Evolutionary conservation across 2,797 vertebrate genomes (phyloP).

Genomic region (Falco rusticolus): DNA sequence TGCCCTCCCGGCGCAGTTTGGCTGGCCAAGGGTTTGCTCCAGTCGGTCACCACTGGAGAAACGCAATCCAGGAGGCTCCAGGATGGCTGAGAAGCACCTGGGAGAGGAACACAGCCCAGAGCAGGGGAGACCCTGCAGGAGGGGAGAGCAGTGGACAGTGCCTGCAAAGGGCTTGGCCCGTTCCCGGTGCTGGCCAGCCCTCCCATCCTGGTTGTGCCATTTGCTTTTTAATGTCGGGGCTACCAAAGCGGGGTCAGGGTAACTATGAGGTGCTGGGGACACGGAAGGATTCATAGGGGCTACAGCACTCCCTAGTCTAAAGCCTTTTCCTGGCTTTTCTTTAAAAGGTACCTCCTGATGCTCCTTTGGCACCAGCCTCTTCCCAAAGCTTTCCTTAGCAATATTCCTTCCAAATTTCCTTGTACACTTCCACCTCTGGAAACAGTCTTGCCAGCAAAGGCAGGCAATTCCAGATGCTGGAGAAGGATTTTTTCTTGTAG

Average conservation of each 20-base stretch:
- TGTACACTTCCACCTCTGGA: constrained; percentile 5
- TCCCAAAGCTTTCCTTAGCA: constrained; percentile 13
- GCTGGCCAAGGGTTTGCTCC: neutral
- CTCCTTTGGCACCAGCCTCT: neutral
- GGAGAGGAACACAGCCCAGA: neutral
- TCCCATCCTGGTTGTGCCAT: accelerated
- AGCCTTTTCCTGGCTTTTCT: neutral
- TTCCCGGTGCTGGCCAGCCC: neutral
- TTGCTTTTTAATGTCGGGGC: neutral
- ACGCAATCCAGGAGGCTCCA: neutral
- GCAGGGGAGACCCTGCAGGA: neutral
- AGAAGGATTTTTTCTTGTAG: neutral
- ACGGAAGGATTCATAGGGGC: neutral
- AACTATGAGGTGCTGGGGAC: neutral
- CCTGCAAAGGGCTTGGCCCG: accelerated
- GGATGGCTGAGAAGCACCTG: neutral
- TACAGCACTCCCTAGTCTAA: neutral
- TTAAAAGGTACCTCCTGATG: neutral
- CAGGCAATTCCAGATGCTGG: constrained; percentile 39
- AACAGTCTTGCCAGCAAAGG: neutral
- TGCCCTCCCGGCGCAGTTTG: neutral
- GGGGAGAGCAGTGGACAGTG: neutral
- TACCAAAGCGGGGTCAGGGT: neutral
- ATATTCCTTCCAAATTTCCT: constrained; percentile 31
- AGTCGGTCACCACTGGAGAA: neutral